Evolutionary conservation across 1,140 invertebrate species (phyloP), one percentile per base, ranked within the genome.

Genomic region (Reticulitermes speratus): DNA sequence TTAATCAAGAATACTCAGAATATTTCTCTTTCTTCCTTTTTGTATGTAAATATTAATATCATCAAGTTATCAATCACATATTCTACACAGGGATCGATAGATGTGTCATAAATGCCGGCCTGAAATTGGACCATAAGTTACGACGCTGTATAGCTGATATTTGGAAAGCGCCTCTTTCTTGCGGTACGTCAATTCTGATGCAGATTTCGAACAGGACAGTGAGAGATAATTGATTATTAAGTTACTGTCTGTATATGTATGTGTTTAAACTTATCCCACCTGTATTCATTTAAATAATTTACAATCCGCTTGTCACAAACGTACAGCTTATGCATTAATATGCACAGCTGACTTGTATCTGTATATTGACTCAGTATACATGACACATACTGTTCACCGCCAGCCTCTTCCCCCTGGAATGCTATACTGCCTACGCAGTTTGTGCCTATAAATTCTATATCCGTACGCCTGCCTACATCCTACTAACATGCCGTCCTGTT

Each of bases 271-370:
- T 30, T 9, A 75, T 75, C 65, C 3, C 25, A 14, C 65, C 1
- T 30, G 65, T 16, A 75, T 75, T 75, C 25, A 75, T 75, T 75
- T 75, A 75, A 75, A 75, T 75, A 75, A 75, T 75, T 75, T 75
- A 30, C 65, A 75, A 75, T 30, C 65, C 65, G 25, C 65, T 75
- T 30, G 65, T 25, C 65, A 30, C n/a, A 75, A 30, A 75, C n/a
- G n/a, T 30, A 30, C 25, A 75, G 65, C 65, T 8, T 25, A 2
- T 9, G 65, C 16, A 75, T 75, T 75, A 75, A 75, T 75, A 25
- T 75, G 65, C n/a, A 30, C 25, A 75, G 65, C n/a, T 75, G 65
- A 75, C 65, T 25, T 65, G 19, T 1, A 65, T 12, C 14, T n/a
- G 25, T 23, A 8, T 23, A 65, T 65, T 65, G 59, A 65, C 59